Percentiles rank a stretch among this genome's conserved stretches.
Evolutionary conservation across 2,797 vertebrate genomes (phyloP).

Genomic region (Pogonophryne albipinna): DNA sequence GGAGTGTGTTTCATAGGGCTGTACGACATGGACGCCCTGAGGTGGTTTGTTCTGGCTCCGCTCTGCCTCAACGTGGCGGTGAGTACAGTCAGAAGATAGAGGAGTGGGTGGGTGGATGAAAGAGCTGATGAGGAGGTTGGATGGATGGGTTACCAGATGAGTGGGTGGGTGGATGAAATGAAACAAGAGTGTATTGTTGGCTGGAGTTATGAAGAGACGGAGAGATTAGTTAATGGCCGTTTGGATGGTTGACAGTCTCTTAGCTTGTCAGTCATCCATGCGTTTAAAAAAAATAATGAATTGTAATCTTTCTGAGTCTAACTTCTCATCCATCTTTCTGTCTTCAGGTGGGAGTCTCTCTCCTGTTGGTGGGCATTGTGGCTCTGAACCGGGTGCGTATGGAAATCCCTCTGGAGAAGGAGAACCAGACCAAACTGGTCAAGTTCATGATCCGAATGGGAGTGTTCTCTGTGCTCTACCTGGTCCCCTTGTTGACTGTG

Average conservation of each 20-base stretch:
- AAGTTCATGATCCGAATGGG: conserved; percentile 99
- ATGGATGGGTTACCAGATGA: conserved; percentile 46
- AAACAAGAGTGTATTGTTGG: conserved; percentile 35
- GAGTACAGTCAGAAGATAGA: conserved; percentile 65
- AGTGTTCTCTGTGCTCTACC: conserved; percentile 96
- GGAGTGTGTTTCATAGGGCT: conserved; percentile 98
- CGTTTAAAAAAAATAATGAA: conserved; percentile 10
- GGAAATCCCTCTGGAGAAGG: conserved; percentile 97
- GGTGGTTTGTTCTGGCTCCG: conserved; percentile 96
- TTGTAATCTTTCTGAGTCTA: neutral
- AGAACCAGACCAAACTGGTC: conserved; percentile 98
- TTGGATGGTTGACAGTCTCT: conserved; percentile 7
- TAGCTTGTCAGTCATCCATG: conserved; percentile 14
- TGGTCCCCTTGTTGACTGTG: conserved; percentile 94
- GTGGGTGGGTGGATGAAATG: conserved; percentile 41
- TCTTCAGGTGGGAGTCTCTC: conserved; percentile 87
- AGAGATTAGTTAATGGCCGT: conserved; percentile 21
- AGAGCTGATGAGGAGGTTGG: conserved; percentile 48
- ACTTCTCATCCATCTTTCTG: neutral
- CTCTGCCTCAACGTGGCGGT: conserved; percentile 94
- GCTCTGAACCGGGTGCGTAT: conserved; percentile 97
- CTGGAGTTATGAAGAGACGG: conserved; percentile 5
- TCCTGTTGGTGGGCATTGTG: conserved; percentile 95
- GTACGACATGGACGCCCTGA: conserved; percentile 93
- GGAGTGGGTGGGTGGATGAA: conserved; percentile 51